Evolutionary conservation across 64 coral and sea anemone species (phyloP).

Genomic region (Actinia tenebrosa): DNA sequence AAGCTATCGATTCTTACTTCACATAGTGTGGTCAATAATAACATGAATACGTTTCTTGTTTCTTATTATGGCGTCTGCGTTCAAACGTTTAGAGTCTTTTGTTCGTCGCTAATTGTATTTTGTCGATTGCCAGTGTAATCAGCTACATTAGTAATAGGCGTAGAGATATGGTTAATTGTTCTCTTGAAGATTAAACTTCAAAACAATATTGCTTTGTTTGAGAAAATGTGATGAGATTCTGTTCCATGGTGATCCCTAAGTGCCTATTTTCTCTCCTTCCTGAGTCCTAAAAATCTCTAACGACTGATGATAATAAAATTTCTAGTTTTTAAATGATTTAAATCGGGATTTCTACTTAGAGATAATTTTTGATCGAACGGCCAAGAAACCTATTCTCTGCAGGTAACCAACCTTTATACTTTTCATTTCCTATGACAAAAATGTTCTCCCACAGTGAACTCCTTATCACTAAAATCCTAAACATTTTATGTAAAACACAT

Average conservation of each 20-base stretch:
- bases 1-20: too few species aligned
- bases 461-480: not conserved
- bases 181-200: not conserved
- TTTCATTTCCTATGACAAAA: not conserved
- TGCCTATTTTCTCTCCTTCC: not conserved
- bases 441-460: not conserved
- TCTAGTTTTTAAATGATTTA: not conserved
- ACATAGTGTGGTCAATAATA: too few species aligned
- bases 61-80: constrained; percentile 3
- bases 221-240: not conserved
- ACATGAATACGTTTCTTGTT: not conserved
- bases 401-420: not conserved
- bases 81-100: constrained; percentile 1
- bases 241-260: not conserved
- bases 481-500: not conserved
- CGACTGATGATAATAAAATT: not conserved
- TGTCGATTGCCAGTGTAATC: not conserved
- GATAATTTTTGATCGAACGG: not conserved
- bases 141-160: constrained; percentile 1
- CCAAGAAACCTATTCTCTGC: not conserved
- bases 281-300: not conserved
- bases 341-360: not conserved
- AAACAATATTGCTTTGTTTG: not conserved
- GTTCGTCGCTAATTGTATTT: not conserved
- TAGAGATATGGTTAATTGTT: constrained; percentile 4